These are phyloP conservation scores for Psylliodes chrysocephalus DNA, from an alignment of 2,888 invertebrate genomes.

Conservation along the genomic window DNA sequence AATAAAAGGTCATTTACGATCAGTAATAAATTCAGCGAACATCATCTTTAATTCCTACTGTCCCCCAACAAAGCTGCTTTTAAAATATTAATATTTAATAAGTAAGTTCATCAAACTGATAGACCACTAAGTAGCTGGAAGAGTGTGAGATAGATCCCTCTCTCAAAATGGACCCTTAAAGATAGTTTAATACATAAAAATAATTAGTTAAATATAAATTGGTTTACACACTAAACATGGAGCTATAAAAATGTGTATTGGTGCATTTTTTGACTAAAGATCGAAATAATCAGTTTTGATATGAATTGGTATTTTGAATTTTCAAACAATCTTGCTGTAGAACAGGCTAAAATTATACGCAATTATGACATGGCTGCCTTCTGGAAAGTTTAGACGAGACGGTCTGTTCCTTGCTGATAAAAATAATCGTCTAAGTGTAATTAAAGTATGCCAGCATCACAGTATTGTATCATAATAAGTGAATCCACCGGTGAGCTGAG, in stretches of 20 bases:
- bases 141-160: too few relatives aligned
- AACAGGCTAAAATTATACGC: constrained; percentile 24
- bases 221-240: too few relatives aligned
- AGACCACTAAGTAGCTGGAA: background rate
- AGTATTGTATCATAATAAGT: constrained; percentile 36
- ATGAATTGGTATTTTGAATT: too few relatives aligned
- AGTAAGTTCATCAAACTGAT: background rate
- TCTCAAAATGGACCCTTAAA: too few relatives aligned
- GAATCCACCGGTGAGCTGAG: constrained; percentile 33
- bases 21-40: background rate
- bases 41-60: background rate
- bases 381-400: constrained; percentile 32
- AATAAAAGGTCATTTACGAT: background rate
- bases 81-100: background rate
- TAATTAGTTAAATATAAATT: too few relatives aligned
- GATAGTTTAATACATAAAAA: too few relatives aligned
- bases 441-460: constrained; percentile 37
- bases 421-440: constrained; percentile 38
- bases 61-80: background rate
- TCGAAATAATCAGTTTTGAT: too few relatives aligned
- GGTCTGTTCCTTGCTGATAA: constrained; percentile 38
- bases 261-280: too few relatives aligned
- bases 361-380: constrained; percentile 15
- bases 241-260: too few relatives aligned
- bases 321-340: too few relatives aligned